phyloP scores from a whole-genome alignment of 2,113 vertebrate species.

The Vicugna pacos region DNA sequence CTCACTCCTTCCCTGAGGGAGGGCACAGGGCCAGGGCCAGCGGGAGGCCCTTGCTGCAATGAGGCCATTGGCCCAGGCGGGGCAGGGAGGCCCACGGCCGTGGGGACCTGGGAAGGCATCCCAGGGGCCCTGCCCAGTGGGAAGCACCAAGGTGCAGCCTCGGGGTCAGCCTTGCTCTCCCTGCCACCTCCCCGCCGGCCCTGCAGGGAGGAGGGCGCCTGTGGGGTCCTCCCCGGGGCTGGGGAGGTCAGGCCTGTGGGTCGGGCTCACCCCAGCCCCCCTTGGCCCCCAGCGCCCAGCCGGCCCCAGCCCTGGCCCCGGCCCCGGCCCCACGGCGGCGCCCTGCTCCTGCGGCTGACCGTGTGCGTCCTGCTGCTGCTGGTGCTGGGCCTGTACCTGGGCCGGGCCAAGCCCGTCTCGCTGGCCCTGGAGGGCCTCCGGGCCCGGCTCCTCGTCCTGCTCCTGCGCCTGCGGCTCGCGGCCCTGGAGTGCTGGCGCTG shows the following conservation, averaged over 20 bases:
- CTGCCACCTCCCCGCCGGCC: not conserved
- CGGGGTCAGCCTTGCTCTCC: too few relatives aligned
- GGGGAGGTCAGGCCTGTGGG: not conserved
- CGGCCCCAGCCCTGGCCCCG: fast-evolving
- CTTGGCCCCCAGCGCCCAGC: not conserved
- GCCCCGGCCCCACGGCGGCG: slow-evolving; percentile 46
- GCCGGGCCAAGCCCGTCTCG: slow-evolving; percentile 85
- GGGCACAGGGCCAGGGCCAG: fast-evolving
- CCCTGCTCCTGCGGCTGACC: slow-evolving; percentile 87
- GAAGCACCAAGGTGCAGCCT: not conserved
- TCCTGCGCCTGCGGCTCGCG: slow-evolving; percentile 89
- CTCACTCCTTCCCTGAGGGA: fast-evolving
- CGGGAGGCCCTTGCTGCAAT: fast-evolving
- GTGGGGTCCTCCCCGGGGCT: fast-evolving
- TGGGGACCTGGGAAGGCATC: fast-evolving
- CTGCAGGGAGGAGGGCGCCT: not conserved
- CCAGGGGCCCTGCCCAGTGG: not conserved
- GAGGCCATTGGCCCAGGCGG: not conserved
- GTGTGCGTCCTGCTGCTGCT: slow-evolving; percentile 91
- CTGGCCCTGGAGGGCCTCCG: slow-evolving; percentile 91
- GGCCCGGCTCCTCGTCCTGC: slow-evolving; percentile 88
- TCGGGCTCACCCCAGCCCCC: not conserved
- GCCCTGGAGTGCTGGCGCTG: slow-evolving; percentile 93
- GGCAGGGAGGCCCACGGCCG: not conserved
- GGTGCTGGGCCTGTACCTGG: slow-evolving; percentile 90